These are phyloP conservation scores for Megaceryle torquata DNA, from an alignment of 2,113 vertebrate genomes.

Conservation along the genomic window DNA sequence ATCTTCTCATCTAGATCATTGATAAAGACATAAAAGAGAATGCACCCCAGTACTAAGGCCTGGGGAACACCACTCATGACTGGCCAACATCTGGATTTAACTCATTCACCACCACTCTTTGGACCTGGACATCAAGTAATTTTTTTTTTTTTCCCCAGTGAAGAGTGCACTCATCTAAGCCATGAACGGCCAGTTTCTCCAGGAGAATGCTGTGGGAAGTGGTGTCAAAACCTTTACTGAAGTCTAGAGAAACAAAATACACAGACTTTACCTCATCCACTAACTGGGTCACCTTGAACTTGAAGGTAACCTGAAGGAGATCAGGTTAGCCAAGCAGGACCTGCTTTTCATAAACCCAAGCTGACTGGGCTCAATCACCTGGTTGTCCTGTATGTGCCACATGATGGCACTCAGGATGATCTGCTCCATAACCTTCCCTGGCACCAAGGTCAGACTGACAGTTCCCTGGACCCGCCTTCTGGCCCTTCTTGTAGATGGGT, in stretches of 20 bases:
- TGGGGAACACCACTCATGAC: not conserved
- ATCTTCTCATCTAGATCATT: not conserved
- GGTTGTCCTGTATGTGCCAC: fast-evolving
- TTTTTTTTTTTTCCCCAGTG: not conserved
- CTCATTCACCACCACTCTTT: not conserved
- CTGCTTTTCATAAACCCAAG: not conserved
- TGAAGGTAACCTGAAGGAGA: not conserved
- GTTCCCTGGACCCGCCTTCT: not conserved
- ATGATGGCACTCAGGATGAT: not conserved
- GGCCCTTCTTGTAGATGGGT: not conserved
- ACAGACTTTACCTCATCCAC: not conserved
- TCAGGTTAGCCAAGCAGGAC: not conserved
- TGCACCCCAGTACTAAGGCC: not conserved
- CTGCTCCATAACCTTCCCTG: not conserved
- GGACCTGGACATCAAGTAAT: fast-evolving
- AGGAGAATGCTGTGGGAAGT: not conserved
- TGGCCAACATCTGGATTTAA: not conserved
- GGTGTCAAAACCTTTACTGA: not conserved
- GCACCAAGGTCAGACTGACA: not conserved
- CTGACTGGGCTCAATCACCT: not conserved
- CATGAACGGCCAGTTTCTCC: not conserved
- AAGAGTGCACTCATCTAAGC: not conserved
- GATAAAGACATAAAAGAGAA: not conserved
- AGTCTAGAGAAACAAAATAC: not conserved
- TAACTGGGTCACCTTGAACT: not conserved